Evolutionary conservation across 2,888 invertebrate species (phyloP).

Genomic region (Ecliptopera silaceata): DNA sequence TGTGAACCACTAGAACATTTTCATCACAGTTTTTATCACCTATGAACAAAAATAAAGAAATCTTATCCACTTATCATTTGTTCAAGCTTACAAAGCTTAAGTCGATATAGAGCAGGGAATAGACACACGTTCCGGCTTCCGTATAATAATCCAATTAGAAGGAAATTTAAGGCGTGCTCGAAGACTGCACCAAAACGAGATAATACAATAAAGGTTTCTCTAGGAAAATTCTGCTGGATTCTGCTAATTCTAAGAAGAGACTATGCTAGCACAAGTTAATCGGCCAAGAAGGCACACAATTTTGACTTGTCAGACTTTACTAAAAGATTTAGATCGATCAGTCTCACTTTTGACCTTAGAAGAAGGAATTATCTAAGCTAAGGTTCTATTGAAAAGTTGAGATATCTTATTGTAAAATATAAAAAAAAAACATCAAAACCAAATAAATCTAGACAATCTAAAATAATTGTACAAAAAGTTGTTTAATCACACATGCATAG

Average conservation of each 20-base stretch:
- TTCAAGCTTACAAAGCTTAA: conserved; percentile 10
- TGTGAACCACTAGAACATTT: too few species aligned
- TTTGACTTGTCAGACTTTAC: too few species aligned
- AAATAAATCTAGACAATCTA: too few species aligned
- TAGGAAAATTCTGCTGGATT: conserved; percentile 33
- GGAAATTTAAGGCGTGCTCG: conserved; percentile 56
- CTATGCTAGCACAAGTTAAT: not conserved
- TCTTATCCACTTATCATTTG: conserved; percentile 13
- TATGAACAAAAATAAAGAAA: not conserved
- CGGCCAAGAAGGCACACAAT: not conserved
- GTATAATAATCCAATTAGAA: conserved; percentile 69
- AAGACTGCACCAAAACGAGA: conserved; percentile 44
- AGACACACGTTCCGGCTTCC: conserved; percentile 46
- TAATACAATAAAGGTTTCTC: conserved; percentile 46
- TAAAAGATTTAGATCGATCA: too few species aligned
- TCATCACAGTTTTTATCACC: too few species aligned
- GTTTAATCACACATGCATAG: too few species aligned
- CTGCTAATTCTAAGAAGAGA: conserved; percentile 17
- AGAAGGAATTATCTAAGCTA: too few species aligned
- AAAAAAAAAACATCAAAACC: too few species aligned
- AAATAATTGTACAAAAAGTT: too few species aligned
- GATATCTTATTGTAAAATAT: too few species aligned
- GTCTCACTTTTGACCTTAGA: too few species aligned
- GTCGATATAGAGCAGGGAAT: conserved; percentile 33
- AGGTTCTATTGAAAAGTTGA: too few species aligned